Evolutionary conservation across 2,888 invertebrate genomes (phyloP), one percentile per base, ranked within the genome.

Genomic region (Boloria selene): DNA sequence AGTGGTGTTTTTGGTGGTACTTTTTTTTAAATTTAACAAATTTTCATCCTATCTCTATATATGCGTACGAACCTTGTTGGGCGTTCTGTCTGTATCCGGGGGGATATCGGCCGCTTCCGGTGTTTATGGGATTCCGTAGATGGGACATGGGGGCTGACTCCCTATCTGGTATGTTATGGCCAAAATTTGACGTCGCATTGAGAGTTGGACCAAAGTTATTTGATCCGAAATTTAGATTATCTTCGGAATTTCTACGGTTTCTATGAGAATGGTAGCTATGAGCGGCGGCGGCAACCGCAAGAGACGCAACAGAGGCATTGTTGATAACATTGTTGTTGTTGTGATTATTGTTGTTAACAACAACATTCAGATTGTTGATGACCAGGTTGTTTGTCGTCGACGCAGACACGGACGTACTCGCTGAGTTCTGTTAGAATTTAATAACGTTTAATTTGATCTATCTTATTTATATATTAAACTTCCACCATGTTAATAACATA

Each of bases 301-400:
- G 79, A 0, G 92, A 89, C 2, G 92, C 93, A 14, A 93, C 93
- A 59, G 91, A 87, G 69, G 93, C 90, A 80, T 93, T 89, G 82
- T 93, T 92, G 72, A 93, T 86, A 31, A 93, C 90, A 68, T 93
- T 92, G 79, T 93, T 89, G 85, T 93, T 89, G 83, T 91, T 87
- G 78, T 93, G 88, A 76, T 93, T 90, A 83, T 93, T 89, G 87
- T 93, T 92, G 80, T 91, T 93, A 61, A 90, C 93, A 72, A 92
- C 92, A 78, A 91, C 93, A 77, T 89, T 92, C 62, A 90, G 77
- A 71, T 88, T 92, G 86, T 90, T 92, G 86, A 90, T 92, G 75
- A 91, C 89, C 71, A 93, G 83, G 82, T 87, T 93, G 87, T 92
- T 93, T 67, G 93, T 93, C 60, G 93, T 90, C 67, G 93, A 92